Percentiles rank a stretch among this genome's conserved stretches.
Conservation (phyloP, 2,797 vertebrate species). For the Lepidocolaptes lacrymiger region DNA sequence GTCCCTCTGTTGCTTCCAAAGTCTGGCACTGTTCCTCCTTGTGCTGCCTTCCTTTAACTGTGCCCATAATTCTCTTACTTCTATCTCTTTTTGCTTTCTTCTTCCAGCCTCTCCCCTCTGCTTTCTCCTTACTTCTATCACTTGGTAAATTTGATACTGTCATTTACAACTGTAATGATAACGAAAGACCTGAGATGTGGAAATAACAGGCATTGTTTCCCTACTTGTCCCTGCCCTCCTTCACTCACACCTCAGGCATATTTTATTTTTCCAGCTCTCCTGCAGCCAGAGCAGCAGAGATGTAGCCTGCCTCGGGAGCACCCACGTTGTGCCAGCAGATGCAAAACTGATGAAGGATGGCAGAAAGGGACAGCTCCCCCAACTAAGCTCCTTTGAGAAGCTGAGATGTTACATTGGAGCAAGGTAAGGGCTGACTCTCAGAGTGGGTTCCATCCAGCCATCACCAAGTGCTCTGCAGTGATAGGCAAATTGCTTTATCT, state of each 20-base stretch:
- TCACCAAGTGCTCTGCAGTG: background rate
- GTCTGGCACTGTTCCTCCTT: conserved; percentile 34
- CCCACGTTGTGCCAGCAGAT: background rate
- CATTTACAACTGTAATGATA: background rate
- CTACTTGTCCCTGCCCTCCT: background rate
- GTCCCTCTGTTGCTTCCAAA: background rate
- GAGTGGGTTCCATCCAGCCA: background rate
- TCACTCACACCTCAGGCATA: background rate
- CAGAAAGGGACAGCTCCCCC: background rate
- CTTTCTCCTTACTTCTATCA: background rate
- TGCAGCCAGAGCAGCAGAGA: background rate
- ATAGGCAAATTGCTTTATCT: conserved; percentile 33
- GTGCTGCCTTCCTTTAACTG: background rate
- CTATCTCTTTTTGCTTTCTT: background rate
- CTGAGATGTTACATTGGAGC: background rate
- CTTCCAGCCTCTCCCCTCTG: background rate
- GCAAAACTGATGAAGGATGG: background rate
- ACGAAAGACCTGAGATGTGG: background rate
- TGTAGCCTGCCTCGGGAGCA: background rate
- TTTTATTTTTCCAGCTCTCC: conserved; percentile 18
- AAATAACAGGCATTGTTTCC: background rate
- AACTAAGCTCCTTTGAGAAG: background rate
- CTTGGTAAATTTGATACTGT: background rate
- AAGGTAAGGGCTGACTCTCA: background rate
- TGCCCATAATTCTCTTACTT: background rate